phyloP scores from a whole-genome alignment of 2,888 invertebrate species.

The Fragum fragum region DNA sequence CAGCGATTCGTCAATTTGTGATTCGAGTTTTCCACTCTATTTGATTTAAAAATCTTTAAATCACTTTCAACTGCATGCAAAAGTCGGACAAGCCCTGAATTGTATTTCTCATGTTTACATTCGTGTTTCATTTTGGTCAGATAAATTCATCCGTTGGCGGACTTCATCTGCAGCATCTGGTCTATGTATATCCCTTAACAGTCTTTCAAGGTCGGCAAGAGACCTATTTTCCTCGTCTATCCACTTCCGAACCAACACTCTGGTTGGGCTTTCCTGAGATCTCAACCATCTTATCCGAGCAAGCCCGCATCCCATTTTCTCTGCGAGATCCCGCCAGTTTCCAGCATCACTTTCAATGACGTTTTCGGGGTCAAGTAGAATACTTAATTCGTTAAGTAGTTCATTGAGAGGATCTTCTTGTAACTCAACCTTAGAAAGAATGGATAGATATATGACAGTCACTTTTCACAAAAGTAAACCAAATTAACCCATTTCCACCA shows the following conservation, averaged over 20 bases:
- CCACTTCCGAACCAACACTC: constrained; percentile 60
- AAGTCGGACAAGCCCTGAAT: too few species aligned
- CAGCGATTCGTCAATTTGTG: too few species aligned
- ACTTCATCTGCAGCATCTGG: constrained; percentile 66
- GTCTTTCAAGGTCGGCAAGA: constrained; percentile 50
- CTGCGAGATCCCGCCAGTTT: constrained; percentile 68
- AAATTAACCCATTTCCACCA: too few species aligned
- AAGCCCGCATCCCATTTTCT: constrained; percentile 53
- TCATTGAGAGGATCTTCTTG: constrained; percentile 41
- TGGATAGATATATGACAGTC: too few species aligned
- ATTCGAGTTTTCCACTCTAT: too few species aligned
- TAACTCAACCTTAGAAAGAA: too few species aligned
- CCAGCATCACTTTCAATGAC: constrained; percentile 38
- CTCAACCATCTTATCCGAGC: constrained; percentile 63
- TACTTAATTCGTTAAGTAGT: constrained; percentile 47
- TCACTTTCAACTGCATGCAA: too few species aligned
- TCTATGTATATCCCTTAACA: constrained; percentile 60
- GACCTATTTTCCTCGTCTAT: constrained; percentile 44
- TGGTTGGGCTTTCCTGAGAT: constrained; percentile 56
- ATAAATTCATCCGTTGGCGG: constrained; percentile 5
- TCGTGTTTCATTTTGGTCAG: neutral
- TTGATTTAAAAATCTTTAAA: too few species aligned
- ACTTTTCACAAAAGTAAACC: too few species aligned
- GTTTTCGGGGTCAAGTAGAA: constrained; percentile 59
- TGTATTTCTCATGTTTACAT: too few species aligned